phyloP scores from a whole-genome alignment of 2,113 vertebrate genomes.

The Dipodomys merriami region DNA sequence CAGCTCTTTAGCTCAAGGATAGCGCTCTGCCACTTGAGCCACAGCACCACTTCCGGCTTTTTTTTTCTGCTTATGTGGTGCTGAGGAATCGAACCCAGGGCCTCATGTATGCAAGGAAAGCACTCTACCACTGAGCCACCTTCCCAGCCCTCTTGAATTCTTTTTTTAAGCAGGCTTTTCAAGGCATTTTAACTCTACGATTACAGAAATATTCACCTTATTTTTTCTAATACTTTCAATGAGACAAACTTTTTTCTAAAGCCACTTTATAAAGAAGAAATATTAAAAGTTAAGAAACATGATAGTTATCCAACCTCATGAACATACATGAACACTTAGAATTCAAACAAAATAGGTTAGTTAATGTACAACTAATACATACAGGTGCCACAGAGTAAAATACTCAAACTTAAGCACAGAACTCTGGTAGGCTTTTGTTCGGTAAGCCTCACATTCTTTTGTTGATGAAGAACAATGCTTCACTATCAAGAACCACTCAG shows the following conservation, averaged over 20 bases:
- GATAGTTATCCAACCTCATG: no score
- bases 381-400: not conserved
- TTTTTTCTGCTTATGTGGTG: no score
- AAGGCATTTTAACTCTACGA: not conserved
- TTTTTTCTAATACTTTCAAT: constrained; percentile 10
- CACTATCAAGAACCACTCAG: not conserved
- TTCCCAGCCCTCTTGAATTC: no score
- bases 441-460: not conserved
- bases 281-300: no score
- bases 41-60: no score
- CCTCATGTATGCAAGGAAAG: no score
- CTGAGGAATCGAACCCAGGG: no score
- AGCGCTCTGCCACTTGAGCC: no score
- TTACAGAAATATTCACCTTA: not conserved
- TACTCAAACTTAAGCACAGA: not conserved
- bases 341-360: constrained; percentile 18
- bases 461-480: not conserved
- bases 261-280: no score
- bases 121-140: no score
- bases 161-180: not conserved
- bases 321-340: not conserved
- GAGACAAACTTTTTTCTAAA: no score
- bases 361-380: not conserved
- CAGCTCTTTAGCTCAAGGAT: no score
- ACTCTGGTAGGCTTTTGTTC: not conserved